Evolutionary conservation across 2,888 invertebrate species (phyloP).

Genomic region (Aphrophora alni): DNA sequence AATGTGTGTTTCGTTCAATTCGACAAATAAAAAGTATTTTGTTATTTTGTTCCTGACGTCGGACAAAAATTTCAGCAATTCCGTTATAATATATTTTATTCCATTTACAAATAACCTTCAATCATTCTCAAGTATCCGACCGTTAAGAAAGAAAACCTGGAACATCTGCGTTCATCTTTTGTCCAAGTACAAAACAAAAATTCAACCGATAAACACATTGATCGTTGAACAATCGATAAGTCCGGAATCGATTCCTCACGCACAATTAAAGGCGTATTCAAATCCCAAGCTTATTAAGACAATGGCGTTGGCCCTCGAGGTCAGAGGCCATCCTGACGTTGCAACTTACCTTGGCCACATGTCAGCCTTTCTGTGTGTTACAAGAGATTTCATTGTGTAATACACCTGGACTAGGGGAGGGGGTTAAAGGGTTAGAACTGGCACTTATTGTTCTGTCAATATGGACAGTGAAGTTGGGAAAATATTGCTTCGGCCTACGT

Average conservation of each 20-base stretch:
- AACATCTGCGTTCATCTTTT: too few species aligned
- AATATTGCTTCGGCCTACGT: neutral
- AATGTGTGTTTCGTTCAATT: too few species aligned
- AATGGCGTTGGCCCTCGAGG: neutral
- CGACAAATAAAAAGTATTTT: too few species aligned
- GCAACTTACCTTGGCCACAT: too few species aligned
- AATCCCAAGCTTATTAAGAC: neutral
- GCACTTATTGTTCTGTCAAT: constrained; percentile 1
- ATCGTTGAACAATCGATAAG: too few species aligned
- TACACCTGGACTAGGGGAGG: neutral
- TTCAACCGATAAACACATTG: neutral
- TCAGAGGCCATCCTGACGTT: neutral
- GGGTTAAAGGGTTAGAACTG: neutral
- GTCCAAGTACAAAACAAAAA: neutral
- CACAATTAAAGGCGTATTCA: neutral
- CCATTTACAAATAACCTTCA: too few species aligned
- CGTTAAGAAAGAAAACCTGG: too few species aligned
- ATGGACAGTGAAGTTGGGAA: neutral
- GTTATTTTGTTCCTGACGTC: too few species aligned
- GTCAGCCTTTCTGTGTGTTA: neutral
- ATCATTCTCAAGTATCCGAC: too few species aligned
- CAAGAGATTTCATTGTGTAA: neutral
- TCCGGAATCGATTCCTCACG: neutral
- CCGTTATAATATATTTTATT: too few species aligned
- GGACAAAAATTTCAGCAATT: too few species aligned